These are phyloP conservation scores for Amazona ochrocephala DNA, from an alignment of 2,797 vertebrate species.

Conservation along the genomic window DNA sequence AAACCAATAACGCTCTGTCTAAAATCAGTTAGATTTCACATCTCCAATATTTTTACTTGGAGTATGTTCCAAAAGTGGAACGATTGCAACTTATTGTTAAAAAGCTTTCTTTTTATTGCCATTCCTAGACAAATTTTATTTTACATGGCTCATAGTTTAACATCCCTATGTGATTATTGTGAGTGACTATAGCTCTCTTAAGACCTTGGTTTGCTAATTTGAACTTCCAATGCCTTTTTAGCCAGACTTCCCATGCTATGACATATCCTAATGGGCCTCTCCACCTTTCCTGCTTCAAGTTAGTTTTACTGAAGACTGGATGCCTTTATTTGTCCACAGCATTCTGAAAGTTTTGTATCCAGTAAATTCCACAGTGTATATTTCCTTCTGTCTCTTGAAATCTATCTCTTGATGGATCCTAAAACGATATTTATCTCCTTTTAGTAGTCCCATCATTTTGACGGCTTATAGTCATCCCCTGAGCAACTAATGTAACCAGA, in stretches of 20 bases:
- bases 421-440: conserved; percentile 26
- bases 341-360: neutral
- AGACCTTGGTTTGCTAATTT: neutral
- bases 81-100: neutral
- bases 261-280: neutral
- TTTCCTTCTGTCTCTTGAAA: conserved; percentile 6
- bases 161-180: neutral
- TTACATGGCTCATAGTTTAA: neutral
- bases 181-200: neutral
- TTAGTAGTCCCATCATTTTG: conserved; percentile 41
- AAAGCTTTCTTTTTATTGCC: neutral
- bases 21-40: neutral
- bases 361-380: neutral
- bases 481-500: conserved; percentile 60
- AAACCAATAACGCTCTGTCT: neutral
- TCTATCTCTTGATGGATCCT: neutral
- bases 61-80: neutral
- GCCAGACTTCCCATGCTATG: neutral
- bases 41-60: neutral
- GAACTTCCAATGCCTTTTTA: neutral
- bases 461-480: conserved; percentile 26
- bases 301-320: neutral
- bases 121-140: neutral
- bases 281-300: neutral
- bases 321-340: neutral